A percentile compares a stretch with the other conserved stretches of the same genome.
Evolutionary conservation across 2,113 vertebrate genomes (phyloP).

Genomic region (Bombycilla garrulus): DNA sequence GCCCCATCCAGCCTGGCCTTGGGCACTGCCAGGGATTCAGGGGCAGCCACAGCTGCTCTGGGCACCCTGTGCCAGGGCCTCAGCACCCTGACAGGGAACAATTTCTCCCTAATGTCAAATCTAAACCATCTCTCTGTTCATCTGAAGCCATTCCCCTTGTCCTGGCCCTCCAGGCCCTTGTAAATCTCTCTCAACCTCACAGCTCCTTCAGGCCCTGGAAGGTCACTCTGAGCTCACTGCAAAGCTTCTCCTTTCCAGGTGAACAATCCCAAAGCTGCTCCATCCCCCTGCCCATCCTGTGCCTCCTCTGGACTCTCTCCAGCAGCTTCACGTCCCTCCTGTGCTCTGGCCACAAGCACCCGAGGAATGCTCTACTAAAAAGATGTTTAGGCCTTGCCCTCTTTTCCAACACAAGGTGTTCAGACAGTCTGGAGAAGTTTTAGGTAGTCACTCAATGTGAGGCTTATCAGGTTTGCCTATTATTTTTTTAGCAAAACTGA

Average conservation of each 20-base stretch:
- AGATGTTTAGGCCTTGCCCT: neutral
- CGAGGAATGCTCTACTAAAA: neutral
- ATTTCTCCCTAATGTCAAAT: neutral
- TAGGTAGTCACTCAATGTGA: neutral
- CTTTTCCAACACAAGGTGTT: neutral
- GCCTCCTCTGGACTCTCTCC: neutral
- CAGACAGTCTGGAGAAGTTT: neutral
- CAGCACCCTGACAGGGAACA: accelerated
- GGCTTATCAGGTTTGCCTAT: constrained; percentile 3
- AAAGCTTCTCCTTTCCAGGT: neutral
- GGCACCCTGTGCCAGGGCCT: neutral
- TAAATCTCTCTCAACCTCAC: accelerated
- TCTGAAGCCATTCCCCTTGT: neutral
- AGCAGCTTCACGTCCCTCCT: neutral
- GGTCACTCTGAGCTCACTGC: accelerated
- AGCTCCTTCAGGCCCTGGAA: neutral
- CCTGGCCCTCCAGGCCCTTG: neutral
- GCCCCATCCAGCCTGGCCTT: neutral
- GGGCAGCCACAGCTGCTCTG: neutral
- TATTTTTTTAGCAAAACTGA: constrained; percentile 36
- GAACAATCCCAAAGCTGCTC: neutral
- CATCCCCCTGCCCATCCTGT: neutral
- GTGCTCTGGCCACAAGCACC: neutral
- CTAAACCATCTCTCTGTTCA: neutral
- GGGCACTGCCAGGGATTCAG: neutral